Percentiles rank a stretch among this genome's conserved stretches.
These are phyloP conservation scores for Sarcophaga bullata DNA, from an alignment of 1,140 invertebrate genomes.

Conservation along the genomic window DNA sequence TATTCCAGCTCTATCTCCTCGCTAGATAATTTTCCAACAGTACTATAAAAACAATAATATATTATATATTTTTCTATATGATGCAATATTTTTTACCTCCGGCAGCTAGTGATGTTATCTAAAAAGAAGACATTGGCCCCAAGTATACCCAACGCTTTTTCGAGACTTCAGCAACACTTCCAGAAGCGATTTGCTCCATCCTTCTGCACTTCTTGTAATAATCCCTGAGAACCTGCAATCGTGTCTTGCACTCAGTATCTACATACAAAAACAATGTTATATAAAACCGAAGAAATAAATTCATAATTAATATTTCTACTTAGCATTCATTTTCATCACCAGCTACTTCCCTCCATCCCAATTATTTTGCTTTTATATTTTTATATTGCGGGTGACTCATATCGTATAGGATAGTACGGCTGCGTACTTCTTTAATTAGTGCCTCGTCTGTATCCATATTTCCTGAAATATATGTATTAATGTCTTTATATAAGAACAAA, in stretches of 20 bases:
- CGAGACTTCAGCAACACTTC: not conserved
- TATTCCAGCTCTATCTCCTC: not conserved
- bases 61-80: not conserved
- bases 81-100: too few species aligned
- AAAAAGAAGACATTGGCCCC: not conserved
- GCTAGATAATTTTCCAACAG: not conserved
- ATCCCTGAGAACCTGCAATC: slow-evolving; percentile 26
- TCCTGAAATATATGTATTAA: too few species aligned
- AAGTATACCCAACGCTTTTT: slow-evolving; percentile 9
- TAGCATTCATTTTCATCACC: not conserved
- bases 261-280: too few species aligned
- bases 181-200: not conserved
- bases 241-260: slow-evolving; percentile 25
- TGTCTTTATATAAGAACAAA: not conserved
- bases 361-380: slow-evolving; percentile 6
- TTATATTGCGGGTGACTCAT: not conserved
- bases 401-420: not conserved
- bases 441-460: not conserved
- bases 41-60: not conserved
- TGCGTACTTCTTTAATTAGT: not conserved
- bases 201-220: slow-evolving; percentile 23
- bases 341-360: slow-evolving; percentile 6
- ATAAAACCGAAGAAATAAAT: too few species aligned
- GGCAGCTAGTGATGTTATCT: too few species aligned
- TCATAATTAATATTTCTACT: too few species aligned